These are phyloP conservation scores for Calameuta filiformis DNA, from an alignment of 2,888 invertebrate genomes.

Conservation along the genomic window DNA sequence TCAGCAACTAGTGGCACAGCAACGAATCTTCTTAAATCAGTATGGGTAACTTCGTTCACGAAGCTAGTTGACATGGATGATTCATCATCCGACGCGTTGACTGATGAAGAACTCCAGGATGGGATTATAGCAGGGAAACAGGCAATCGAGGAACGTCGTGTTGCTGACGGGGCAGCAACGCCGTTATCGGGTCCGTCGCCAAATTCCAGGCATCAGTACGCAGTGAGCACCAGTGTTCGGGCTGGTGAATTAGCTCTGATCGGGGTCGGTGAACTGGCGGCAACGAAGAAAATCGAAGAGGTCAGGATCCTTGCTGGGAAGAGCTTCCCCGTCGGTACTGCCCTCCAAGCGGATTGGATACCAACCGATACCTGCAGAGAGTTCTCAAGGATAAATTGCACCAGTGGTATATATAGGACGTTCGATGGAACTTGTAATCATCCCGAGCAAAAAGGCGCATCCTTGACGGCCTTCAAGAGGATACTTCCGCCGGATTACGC, in stretches of 20 bases:
- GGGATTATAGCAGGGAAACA: conserved; percentile 71
- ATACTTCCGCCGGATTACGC: conserved; percentile 80
- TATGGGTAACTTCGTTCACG: conserved; percentile 20
- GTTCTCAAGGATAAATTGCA: conserved; percentile 40
- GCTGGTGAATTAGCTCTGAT: conserved; percentile 74
- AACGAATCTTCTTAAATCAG: conserved; percentile 26
- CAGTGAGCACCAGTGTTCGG: conserved; percentile 73
- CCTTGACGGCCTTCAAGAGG: conserved; percentile 80
- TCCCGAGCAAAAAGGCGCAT: conserved; percentile 76
- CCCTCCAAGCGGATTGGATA: conserved; percentile 53
- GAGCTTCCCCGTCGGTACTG: conserved; percentile 48
- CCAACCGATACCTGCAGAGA: conserved; percentile 44
- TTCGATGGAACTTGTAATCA: conserved; percentile 83
- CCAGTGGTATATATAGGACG: conserved; percentile 70
- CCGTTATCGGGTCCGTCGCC: conserved; percentile 72
- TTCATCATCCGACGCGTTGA: conserved; percentile 40
- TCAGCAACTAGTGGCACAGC: conserved; percentile 25
- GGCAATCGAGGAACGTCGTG: conserved; percentile 70
- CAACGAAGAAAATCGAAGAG: conserved; percentile 71
- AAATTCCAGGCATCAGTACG: conserved; percentile 77
- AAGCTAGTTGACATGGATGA: conserved; percentile 22
- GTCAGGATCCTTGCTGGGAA: conserved; percentile 53
- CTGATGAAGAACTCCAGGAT: conserved; percentile 63
- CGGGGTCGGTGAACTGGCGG: conserved; percentile 77
- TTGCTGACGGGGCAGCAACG: conserved; percentile 68